Base-by-base conservation (phyloP, 2,113 vertebrate genomes). In the Colius striatus region DNA sequence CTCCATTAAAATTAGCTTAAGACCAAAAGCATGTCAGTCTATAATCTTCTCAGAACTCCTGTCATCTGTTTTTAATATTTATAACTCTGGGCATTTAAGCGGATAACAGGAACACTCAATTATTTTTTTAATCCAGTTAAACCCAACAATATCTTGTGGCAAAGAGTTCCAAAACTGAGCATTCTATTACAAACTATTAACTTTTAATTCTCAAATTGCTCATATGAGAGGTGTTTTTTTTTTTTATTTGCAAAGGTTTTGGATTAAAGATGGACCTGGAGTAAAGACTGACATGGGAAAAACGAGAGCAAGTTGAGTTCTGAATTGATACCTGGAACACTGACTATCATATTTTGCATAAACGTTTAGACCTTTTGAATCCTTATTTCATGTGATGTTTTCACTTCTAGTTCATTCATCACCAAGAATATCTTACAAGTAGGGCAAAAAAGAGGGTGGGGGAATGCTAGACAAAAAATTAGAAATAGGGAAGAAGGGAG, bases 71-170 rank as follows among this genome's bases (percentile, higher is more conserved):
- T 68, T 82, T 91, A 91, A 92, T 95, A 94, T 79, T 91, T 80
- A 70, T 83, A 91, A 47, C 61, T 67, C 48, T 55, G 17, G 34
- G 34, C 47, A 30, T 68, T 84, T 82, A 74, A 96, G 73, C 45
- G 74, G 25, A 34, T 77, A 84, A 85, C 36, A 70, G 55, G 68
- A 87, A 80, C 57, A 50, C 3, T 21, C 77, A 84, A 38, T 62
- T 17, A n/a, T 48, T 86, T 84, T 41, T 86, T 89, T 36, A 82
- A 95, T 92, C 76, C 85, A 54, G 57, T 91, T 94, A 92, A 89
- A 92, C 66, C 61, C 78, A 79, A 63, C 67, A 94, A 26, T 83
- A 68, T 91, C 54, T 76, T 50, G 36, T 91, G 54, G 61, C 30
- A 70, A 72, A 66, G 53, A 57, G 21, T 91, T 54, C 36, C 13